Percentiles rank a stretch among this genome's conserved stretches.
phyloP scores from a whole-genome alignment of 2,797 vertebrate species.

The Syndactyla subalaris region DNA sequence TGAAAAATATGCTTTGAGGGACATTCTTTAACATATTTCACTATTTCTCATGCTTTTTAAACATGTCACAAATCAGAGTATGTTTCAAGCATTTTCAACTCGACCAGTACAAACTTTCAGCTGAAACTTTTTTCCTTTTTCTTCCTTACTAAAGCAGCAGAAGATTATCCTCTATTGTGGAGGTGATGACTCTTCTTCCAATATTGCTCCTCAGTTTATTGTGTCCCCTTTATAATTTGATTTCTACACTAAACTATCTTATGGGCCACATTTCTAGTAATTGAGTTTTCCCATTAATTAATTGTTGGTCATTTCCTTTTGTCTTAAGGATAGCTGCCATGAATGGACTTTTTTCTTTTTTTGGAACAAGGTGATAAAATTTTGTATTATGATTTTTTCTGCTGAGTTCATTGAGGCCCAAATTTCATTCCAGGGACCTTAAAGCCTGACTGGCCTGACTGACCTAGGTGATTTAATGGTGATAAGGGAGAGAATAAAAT shows the following conservation, averaged over 20 bases:
- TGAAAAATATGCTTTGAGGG: not conserved
- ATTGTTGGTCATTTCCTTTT: not conserved
- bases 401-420: not conserved
- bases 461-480: not conserved
- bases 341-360: not conserved
- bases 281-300: not conserved
- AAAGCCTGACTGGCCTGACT: not conserved
- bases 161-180: not conserved
- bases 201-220: not conserved
- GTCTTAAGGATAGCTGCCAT: not conserved
- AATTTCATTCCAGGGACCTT: not conserved
- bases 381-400: not conserved
- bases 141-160: not conserved
- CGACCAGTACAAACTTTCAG: not conserved
- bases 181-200: not conserved
- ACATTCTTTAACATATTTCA: not conserved
- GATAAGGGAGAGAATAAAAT: not conserved
- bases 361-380: not conserved
- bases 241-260: not conserved
- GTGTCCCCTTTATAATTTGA: not conserved
- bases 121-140: not conserved
- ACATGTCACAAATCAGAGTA: not conserved
- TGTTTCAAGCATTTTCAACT: not conserved
- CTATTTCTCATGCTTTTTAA: not conserved
- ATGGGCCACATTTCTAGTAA: not conserved